Conservation (phyloP, 2,113 vertebrate species). For the Ovibos moschatus region DNA sequence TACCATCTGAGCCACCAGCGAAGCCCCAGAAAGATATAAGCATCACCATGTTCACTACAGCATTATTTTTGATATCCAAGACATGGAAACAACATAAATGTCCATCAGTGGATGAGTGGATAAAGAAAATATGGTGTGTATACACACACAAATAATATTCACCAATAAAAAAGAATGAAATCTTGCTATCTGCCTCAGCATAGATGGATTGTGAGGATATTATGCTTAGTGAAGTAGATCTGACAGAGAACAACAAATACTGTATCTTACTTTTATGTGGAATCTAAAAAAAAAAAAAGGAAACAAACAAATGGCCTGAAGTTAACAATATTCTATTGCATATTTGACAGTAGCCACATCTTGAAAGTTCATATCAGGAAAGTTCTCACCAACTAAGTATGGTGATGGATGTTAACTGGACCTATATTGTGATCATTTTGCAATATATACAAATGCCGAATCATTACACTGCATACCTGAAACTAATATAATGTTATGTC, state of each 20-base stretch:
- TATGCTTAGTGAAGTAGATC: neutral
- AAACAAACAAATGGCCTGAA: neutral
- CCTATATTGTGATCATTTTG: neutral
- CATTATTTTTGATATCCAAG: neutral
- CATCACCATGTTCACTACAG: neutral
- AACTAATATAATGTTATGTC: neutral
- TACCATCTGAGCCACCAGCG: neutral
- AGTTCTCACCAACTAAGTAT: neutral
- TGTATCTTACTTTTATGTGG: neutral
- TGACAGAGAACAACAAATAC: neutral
- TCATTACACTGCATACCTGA: neutral
- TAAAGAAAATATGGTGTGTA: neutral
- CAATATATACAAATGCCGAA: neutral
- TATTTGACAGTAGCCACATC: neutral
- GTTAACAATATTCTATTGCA: neutral
- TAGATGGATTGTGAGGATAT: neutral
- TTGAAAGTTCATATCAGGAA: neutral
- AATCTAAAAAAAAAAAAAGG: neutral
- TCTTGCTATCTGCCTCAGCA: neutral
- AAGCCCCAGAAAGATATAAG: neutral
- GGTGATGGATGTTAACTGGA: neutral
- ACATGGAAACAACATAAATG: neutral
- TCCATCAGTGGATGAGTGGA: neutral
- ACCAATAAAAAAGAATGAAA: neutral
- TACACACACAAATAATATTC: neutral